Evolutionary conservation across 2,888 invertebrate genomes (phyloP), one percentile per base, ranked within the genome.

Genomic region (Pasiphila rectangulata): DNA sequence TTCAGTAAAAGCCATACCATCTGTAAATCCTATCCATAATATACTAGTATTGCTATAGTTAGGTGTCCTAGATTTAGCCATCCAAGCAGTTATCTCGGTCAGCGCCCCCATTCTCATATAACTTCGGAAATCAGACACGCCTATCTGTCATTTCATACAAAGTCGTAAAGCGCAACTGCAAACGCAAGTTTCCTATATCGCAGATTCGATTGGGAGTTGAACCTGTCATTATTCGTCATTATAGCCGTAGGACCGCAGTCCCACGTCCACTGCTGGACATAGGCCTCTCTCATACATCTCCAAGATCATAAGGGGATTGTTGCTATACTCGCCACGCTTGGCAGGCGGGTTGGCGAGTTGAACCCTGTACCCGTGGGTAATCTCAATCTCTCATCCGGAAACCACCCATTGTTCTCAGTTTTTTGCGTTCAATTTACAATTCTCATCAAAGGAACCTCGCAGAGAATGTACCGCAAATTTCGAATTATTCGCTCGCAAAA

Each of bases 331-430:
- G n/a, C n/a, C n/a, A n/a, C n/a, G n/a, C n/a, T n/a, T n/a, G n/a
- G n/a, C n/a, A n/a, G n/a, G n/a, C n/a, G n/a, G n/a, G n/a, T n/a
- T n/a, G n/a, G n/a, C n/a, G n/a, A n/a, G n/a, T n/a, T n/a, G n/a
- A n/a, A n/a, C n/a, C n/a, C n/a, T n/a, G n/a, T n/a, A n/a, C n/a
- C n/a, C n/a, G n/a, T n/a, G n/a, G n/a, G n/a, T n/a, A n/a, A n/a
- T n/a, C n/a, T n/a, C n/a, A n/a, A n/a, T n/a, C n/a, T n/a, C n/a
- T 52, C 47, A 51, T 51, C 58, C 50, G 53, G 32, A 56, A 47
- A 40, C 52, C 32, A 25, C 43, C 60, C 45, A 64, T 70, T 70
- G 67, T 69, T 63, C 53, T 57, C 45, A 9, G 45, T n/a, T 62
- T 69, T 64, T 65, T 63, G 47, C 49, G 23, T 32, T 50, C 29